Evolutionary conservation across 2,888 invertebrate species (phyloP).

Genomic region (Augochlorella aurata): DNA sequence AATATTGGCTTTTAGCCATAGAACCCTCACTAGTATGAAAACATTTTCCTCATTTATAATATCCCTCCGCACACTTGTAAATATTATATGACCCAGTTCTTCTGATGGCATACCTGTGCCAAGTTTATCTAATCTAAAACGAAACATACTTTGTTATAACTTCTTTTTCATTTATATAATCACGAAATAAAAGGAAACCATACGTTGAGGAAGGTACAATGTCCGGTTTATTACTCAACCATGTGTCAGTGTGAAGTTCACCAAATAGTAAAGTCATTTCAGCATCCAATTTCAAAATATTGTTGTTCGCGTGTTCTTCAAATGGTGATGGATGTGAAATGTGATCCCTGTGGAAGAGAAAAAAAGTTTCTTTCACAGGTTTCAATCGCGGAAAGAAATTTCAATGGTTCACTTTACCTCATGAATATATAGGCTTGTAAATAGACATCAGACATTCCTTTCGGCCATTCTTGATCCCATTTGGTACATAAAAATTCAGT

Average conservation of each 20-base stretch:
- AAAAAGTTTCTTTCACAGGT: not conserved
- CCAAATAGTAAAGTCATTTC: conserved; percentile 83
- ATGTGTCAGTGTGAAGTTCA: conserved; percentile 83
- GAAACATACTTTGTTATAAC: not conserved
- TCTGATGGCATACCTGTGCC: conserved; percentile 81
- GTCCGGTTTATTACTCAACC: conserved; percentile 75
- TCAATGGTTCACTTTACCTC: conserved; percentile 73
- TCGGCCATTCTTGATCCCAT: conserved; percentile 87
- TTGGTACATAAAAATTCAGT: conserved; percentile 84
- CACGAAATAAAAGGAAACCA: conserved; percentile 16
- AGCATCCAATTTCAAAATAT: conserved; percentile 81
- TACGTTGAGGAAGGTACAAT: conserved; percentile 71
- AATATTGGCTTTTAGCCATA: conserved; percentile 84
- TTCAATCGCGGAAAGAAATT: not conserved
- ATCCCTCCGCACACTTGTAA: conserved; percentile 81
- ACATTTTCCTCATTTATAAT: conserved; percentile 82
- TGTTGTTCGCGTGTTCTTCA: conserved; percentile 78
- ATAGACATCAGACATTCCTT: conserved; percentile 84
- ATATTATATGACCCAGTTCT: conserved; percentile 82
- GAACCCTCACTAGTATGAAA: conserved; percentile 82
- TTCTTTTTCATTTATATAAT: not conserved
- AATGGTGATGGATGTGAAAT: conserved; percentile 83
- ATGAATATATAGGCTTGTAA: conserved; percentile 85
- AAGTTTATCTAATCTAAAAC: conserved; percentile 70
- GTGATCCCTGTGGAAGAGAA: conserved; percentile 81